These are phyloP conservation scores for Baronia brevicornis DNA, from an alignment of 2,888 invertebrate species.

Conservation along the genomic window DNA sequence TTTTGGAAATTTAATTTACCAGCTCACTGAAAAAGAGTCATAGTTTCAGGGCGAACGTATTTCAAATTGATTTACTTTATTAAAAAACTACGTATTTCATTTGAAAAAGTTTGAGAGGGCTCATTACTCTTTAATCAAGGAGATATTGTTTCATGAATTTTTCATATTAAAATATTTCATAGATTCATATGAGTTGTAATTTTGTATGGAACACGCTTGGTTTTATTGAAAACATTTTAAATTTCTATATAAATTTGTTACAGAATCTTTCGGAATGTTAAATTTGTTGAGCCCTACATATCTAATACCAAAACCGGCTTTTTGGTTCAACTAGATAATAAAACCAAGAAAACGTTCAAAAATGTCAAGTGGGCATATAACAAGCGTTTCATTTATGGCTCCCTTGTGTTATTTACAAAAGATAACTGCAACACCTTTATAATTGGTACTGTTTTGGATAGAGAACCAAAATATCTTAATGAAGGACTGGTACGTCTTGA, in stretches of 20 bases:
- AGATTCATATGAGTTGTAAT: too few species aligned
- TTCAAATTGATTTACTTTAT: too few species aligned
- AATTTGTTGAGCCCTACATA: slow-evolving; percentile 46
- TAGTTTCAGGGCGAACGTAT: too few species aligned
- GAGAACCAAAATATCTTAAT: slow-evolving; percentile 48
- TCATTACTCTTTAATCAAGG: background rate
- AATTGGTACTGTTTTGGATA: slow-evolving; percentile 79
- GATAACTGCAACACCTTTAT: slow-evolving; percentile 80
- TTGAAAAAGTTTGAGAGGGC: too few species aligned
- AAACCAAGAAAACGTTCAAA: slow-evolving; percentile 34
- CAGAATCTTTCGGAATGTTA: slow-evolving; percentile 57
- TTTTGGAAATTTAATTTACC: too few species aligned
- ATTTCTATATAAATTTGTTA: slow-evolving; percentile 25
- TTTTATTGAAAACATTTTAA: too few species aligned
- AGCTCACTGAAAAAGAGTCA: too few species aligned
- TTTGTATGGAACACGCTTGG: too few species aligned
- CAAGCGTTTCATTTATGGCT: slow-evolving; percentile 81
- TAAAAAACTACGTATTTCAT: too few species aligned
- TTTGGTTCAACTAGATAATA: slow-evolving; percentile 39
- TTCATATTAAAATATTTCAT: too few species aligned
- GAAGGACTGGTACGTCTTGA: slow-evolving; percentile 44
- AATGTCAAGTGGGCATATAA: slow-evolving; percentile 53
- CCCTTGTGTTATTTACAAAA: slow-evolving; percentile 81
- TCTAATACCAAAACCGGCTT: slow-evolving; percentile 48
- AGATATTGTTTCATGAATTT: slow-evolving; percentile 1